Evolutionary conservation across 2,113 vertebrate genomes (phyloP).

Genomic region (Equus quagga): DNA sequence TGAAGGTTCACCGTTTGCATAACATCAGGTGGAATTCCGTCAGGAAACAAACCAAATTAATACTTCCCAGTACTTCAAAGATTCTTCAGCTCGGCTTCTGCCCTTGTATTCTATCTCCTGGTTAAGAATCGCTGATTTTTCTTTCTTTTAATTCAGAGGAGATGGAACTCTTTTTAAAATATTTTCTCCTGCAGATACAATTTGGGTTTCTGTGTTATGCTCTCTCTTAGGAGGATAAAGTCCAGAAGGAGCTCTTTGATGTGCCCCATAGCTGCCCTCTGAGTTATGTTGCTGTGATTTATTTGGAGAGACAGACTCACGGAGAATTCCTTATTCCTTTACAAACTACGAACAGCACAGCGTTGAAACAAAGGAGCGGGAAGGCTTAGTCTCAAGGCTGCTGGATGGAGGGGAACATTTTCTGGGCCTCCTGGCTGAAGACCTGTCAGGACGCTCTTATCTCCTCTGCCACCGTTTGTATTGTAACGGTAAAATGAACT

Average conservation of each 20-base stretch:
- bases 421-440: neutral
- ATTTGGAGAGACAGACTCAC: neutral
- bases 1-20: neutral
- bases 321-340: neutral
- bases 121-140: neutral
- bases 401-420: neutral
- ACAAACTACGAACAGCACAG: neutral
- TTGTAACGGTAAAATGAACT: neutral
- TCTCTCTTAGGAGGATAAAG: neutral
- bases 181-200: neutral
- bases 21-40: neutral
- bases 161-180: neutral
- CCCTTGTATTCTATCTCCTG: neutral
- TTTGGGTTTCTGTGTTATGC: neutral
- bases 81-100: neutral
- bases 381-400: neutral
- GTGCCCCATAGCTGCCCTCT: neutral
- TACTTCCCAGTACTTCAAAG: neutral
- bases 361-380: neutral
- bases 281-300: conserved; percentile 25
- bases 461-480: neutral
- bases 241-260: neutral
- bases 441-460: neutral
- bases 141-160: neutral
- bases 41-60: neutral